Conservation (phyloP, 1,140 invertebrate species). For the Eumaeus atala region DNA sequence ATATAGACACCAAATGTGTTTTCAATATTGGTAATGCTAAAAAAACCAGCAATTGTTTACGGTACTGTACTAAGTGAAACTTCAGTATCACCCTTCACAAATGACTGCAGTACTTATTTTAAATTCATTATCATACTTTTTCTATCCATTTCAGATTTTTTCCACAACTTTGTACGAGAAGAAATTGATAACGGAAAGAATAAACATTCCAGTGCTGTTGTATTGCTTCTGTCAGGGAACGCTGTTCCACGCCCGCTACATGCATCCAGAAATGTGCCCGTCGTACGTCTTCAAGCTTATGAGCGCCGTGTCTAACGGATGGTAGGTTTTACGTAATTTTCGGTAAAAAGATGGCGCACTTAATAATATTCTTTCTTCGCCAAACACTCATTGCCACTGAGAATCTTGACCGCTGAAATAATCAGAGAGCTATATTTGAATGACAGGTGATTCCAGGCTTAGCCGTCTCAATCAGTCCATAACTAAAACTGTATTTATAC, state of each 20-base stretch:
- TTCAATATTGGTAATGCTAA: too few relatives aligned
- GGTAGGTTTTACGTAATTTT: slow-evolving; percentile 32
- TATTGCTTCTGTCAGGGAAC: slow-evolving; percentile 63
- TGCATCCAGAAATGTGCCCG: slow-evolving; percentile 59
- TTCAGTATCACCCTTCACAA: too few relatives aligned
- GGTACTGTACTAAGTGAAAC: neutral
- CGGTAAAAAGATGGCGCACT: too few relatives aligned
- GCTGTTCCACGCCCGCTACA: slow-evolving; percentile 55
- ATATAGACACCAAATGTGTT: too few relatives aligned
- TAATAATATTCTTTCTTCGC: too few relatives aligned
- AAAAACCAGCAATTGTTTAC: too few relatives aligned
- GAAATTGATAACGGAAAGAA: slow-evolving; percentile 54
- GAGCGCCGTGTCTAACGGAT: slow-evolving; percentile 53
- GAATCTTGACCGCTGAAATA: too few relatives aligned
- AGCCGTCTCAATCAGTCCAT: too few relatives aligned
- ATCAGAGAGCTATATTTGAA: too few relatives aligned
- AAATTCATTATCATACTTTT: neutral
- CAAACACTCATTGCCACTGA: too few relatives aligned
- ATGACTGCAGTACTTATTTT: neutral
- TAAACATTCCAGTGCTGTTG: slow-evolving; percentile 54
- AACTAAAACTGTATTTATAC: too few relatives aligned
- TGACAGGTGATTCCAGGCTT: too few relatives aligned
- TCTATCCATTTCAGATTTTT: slow-evolving; percentile 42
- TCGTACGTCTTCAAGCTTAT: slow-evolving; percentile 62
- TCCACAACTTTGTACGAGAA: slow-evolving; percentile 65